Conservation (phyloP, 2,113 vertebrate genomes). For the Asarcornis scutulata region DNA sequence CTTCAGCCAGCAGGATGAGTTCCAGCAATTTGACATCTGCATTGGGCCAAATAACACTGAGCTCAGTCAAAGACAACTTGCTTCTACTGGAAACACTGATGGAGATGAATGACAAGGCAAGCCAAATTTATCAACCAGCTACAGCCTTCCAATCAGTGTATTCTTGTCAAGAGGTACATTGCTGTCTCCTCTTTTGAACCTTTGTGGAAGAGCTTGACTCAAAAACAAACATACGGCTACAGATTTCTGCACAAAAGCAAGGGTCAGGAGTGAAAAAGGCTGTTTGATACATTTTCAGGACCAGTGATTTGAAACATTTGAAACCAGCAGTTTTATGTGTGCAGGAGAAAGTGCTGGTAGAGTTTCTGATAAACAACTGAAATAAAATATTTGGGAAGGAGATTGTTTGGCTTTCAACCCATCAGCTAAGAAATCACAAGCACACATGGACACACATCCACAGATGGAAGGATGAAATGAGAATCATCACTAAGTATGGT, state of each 20-base stretch:
- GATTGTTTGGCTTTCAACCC: slow-evolving; percentile 70
- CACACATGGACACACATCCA: slow-evolving; percentile 57
- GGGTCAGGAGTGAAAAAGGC: background rate
- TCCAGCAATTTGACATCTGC: slow-evolving; percentile 82
- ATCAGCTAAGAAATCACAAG: slow-evolving; percentile 69
- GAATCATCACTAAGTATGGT: background rate
- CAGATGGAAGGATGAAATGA: slow-evolving; percentile 20
- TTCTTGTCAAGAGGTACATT: background rate
- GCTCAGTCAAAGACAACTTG: slow-evolving; percentile 21
- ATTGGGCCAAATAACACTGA: slow-evolving; percentile 80
- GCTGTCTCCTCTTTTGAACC: background rate
- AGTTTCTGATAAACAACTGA: slow-evolving; percentile 85
- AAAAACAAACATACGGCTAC: background rate
- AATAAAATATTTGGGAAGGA: slow-evolving; percentile 82
- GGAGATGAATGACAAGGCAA: slow-evolving; percentile 72
- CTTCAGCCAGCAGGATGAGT: slow-evolving; percentile 82
- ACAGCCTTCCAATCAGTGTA: accelerated
- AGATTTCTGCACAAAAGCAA: background rate
- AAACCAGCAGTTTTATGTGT: background rate
- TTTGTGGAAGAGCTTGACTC: background rate
- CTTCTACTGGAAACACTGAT: slow-evolving; percentile 68
- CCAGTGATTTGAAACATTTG: background rate
- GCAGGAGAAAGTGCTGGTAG: slow-evolving; percentile 80
- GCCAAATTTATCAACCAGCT: background rate
- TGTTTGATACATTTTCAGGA: background rate